Evolutionary conservation across 2,888 invertebrate species (phyloP).

Genomic region (Pseudeuparius sepicola): DNA sequence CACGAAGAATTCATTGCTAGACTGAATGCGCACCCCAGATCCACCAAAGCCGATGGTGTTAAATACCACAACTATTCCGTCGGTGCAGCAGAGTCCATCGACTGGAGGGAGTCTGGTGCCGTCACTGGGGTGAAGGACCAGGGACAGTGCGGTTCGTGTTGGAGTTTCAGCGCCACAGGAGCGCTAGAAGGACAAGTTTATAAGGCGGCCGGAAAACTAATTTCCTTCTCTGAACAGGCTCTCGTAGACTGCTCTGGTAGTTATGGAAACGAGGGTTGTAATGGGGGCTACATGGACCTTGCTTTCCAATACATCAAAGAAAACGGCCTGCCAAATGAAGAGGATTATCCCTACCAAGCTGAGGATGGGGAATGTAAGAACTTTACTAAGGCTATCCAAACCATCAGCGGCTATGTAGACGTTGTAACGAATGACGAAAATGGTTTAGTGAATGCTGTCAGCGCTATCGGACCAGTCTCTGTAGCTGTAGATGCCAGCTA

Average conservation of each 20-base stretch:
- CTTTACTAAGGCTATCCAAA: too few relatives aligned
- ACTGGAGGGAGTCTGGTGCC: constrained; percentile 24
- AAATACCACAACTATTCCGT: too few relatives aligned
- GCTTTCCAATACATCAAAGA: constrained; percentile 22
- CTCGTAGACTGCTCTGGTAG: constrained; percentile 23
- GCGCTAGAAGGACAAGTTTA: constrained; percentile 20
- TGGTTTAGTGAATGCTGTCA: constrained; percentile 14
- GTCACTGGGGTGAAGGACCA: constrained; percentile 25
- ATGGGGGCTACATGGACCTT: constrained; percentile 19
- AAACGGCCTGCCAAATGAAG: constrained; percentile 23
- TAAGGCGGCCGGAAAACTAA: constrained; percentile 18
- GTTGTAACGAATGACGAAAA: constrained; percentile 10
- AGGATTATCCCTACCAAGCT: constrained; percentile 23
- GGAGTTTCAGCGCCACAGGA: constrained; percentile 23
- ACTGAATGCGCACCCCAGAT: too few relatives aligned
- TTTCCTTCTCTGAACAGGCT: constrained; percentile 23
- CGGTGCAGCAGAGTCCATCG: constrained; percentile 18
- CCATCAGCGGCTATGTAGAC: constrained; percentile 5
- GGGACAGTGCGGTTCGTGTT: constrained; percentile 25
- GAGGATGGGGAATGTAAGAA: too few relatives aligned
- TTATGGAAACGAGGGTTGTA: constrained; percentile 18
- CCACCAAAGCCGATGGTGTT: too few relatives aligned
- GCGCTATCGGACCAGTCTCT: constrained; percentile 15
- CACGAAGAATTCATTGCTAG: too few relatives aligned
- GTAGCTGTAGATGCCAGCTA: constrained; percentile 15